These are phyloP conservation scores for Malurus cyaneus DNA, from an alignment of 2,113 vertebrate genomes.

Conservation along the genomic window DNA sequence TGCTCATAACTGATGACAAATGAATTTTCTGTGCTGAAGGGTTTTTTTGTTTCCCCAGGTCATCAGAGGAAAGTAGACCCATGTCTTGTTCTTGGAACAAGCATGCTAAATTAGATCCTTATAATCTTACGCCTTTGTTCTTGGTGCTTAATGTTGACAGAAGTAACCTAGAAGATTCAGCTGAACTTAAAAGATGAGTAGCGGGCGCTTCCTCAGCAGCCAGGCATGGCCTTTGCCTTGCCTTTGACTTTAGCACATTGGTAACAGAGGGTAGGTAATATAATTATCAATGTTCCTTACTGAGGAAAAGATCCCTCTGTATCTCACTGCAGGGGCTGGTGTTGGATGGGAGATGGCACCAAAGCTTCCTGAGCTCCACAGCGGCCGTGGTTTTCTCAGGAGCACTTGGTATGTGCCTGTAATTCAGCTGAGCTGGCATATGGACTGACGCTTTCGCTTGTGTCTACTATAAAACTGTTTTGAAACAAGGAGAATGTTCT, in stretches of 20 bases:
- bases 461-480: background rate
- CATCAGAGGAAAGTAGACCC: background rate
- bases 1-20: background rate
- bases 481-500: rapidly evolving
- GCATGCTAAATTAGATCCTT: background rate
- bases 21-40: slow-evolving; percentile 1
- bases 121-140: background rate
- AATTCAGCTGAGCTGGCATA: rapidly evolving
- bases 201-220: rapidly evolving
- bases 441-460: rapidly evolving
- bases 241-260: background rate
- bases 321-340: rapidly evolving
- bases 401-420: rapidly evolving
- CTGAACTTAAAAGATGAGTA: background rate
- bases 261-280: background rate
- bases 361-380: background rate
- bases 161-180: background rate
- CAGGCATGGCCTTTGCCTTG: background rate
- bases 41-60: slow-evolving; percentile 38
- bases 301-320: rapidly evolving
- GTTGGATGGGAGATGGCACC: background rate
- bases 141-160: background rate
- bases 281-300: rapidly evolving
- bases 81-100: slow-evolving; percentile 3
- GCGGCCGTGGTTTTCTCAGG: rapidly evolving